These are phyloP conservation scores for Eumaeus atala DNA, from an alignment of 1,140 invertebrate species.

Conservation along the genomic window DNA sequence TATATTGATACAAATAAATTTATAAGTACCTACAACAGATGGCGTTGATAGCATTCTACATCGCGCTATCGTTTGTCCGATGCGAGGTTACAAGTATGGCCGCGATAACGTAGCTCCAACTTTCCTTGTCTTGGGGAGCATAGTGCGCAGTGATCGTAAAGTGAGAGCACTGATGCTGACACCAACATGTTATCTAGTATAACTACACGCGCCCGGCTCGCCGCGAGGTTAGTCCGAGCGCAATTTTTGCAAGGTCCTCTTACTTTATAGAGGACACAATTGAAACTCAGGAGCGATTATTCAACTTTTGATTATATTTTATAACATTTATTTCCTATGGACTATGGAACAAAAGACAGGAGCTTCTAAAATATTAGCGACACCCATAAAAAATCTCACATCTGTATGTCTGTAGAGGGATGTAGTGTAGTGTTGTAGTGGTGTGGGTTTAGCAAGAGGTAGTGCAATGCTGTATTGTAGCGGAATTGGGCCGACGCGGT, in stretches of 20 bases:
- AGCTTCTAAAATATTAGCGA: no score
- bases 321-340: no score
- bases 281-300: no score
- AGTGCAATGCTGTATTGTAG: no score
- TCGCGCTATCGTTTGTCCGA: conserved; percentile 31
- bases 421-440: no score
- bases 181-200: conserved; percentile 67
- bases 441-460: no score
- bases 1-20: not conserved
- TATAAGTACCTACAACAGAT: conserved; percentile 31
- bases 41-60: conserved; percentile 35
- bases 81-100: conserved; percentile 17
- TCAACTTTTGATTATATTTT: no score
- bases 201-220: conserved; percentile 73
- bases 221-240: conserved; percentile 70
- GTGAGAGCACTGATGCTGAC: conserved; percentile 82
- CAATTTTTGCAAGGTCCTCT: conserved; percentile 80
- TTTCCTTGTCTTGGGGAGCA: conserved; percentile 82
- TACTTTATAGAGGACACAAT: conserved; percentile 79
- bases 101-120: not conserved
- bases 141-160: conserved; percentile 80
- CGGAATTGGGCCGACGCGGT: no score
- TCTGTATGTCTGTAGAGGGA: no score
- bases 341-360: no score
- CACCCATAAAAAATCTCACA: no score